These are phyloP conservation scores for Paraplagusia blochii DNA, from an alignment of 2,113 vertebrate genomes.

Conservation along the genomic window DNA sequence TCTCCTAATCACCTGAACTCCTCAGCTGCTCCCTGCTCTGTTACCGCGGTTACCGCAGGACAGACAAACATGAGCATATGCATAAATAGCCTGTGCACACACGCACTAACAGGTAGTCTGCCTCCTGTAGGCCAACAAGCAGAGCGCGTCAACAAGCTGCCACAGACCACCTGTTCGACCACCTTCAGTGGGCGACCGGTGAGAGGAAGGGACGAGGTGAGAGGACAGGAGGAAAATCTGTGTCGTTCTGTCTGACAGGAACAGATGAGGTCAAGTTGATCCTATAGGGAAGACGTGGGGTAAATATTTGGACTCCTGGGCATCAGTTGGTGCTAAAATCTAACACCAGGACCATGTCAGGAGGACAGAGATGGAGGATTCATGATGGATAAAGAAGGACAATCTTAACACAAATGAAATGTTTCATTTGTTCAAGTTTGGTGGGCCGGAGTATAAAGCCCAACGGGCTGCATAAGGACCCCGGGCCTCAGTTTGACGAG, in stretches of 20 bases:
- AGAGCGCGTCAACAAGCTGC: constrained; percentile 64
- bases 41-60: constrained; percentile 56
- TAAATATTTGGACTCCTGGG: no score
- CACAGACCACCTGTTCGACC: constrained; percentile 66
- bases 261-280: neutral
- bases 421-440: no score
- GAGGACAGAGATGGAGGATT: no score
- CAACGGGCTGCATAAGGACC: no score
- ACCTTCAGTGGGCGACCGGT: constrained; percentile 30
- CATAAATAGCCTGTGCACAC: constrained; percentile 2
- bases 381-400: no score
- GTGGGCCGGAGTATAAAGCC: no score
- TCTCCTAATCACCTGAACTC: constrained; percentile 62
- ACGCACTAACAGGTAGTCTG: constrained; percentile 39
- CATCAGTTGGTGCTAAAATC: no score
- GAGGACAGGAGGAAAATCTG: constrained; percentile 4
- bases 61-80: constrained; percentile 35
- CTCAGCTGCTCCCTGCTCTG: constrained; percentile 63
- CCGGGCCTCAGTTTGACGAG: no score
- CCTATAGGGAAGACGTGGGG: no score
- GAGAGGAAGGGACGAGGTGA: constrained; percentile 42
- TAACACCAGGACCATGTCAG: no score
- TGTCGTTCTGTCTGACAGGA: neutral
- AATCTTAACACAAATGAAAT: no score
- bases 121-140: constrained; percentile 62